Conservation (phyloP, 2,888 invertebrate species). For the Erebia palarica region DNA sequence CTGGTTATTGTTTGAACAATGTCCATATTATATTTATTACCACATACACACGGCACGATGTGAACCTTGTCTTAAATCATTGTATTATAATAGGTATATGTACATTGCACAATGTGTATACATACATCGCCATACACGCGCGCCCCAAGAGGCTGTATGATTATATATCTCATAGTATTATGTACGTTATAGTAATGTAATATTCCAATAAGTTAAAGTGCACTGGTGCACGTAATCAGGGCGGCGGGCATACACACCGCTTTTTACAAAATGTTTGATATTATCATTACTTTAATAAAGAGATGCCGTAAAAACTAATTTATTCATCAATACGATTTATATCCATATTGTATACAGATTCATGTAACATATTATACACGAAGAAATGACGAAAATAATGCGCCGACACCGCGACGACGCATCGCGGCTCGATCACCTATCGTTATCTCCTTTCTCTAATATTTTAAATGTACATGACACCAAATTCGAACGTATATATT, state of each 20-base stretch:
- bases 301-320: constrained; percentile 82
- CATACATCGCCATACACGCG: constrained; percentile 87
- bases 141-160: constrained; percentile 83
- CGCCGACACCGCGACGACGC: constrained; percentile 69
- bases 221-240: constrained; percentile 82
- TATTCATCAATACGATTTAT: constrained; percentile 81
- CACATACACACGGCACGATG: constrained; percentile 96
- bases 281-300: constrained; percentile 82
- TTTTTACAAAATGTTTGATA: constrained; percentile 82
- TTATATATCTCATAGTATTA: constrained; percentile 82
- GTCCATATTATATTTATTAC: constrained; percentile 94
- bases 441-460: constrained; percentile 80
- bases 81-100: constrained; percentile 87
- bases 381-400: constrained; percentile 82
- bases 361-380: constrained; percentile 86
- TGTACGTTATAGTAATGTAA: constrained; percentile 82
- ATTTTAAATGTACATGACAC: constrained; percentile 83
- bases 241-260: constrained; percentile 79
- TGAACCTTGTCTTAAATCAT: constrained; percentile 93
- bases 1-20: constrained; percentile 90
- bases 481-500: constrained; percentile 83
- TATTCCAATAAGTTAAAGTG: constrained; percentile 83
- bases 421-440: constrained; percentile 77
- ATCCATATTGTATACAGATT: constrained; percentile 84
- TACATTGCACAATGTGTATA: constrained; percentile 88